Conservation (phyloP, 2,797 vertebrate species). For the Linurgus olivaceus region DNA sequence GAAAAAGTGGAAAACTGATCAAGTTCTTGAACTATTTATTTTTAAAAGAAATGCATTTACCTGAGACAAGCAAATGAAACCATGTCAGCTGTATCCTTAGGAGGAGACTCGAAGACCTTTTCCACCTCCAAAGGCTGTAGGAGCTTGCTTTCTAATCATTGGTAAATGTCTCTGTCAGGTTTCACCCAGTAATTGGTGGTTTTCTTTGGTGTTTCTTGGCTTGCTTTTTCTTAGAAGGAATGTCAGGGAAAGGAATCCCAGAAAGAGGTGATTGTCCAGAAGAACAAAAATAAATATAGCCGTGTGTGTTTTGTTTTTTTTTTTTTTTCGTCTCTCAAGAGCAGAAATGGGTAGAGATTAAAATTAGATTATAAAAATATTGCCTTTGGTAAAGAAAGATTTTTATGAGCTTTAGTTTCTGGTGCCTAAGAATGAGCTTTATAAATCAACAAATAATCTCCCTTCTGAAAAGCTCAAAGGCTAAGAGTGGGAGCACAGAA, state of each 20-base stretch:
- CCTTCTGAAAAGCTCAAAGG: conserved; percentile 1
- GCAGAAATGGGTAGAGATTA: not conserved
- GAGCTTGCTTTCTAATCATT: not conserved
- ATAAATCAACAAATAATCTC: conserved; percentile 33
- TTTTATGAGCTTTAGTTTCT: conserved; percentile 13
- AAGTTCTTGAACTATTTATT: not conserved
- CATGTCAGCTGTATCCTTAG: not conserved
- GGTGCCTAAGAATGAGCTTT: not conserved
- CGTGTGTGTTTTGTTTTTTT: not conserved
- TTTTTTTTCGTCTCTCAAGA: not conserved
- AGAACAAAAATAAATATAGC: not conserved
- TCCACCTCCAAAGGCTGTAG: not conserved
- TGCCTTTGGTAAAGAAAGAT: not conserved
- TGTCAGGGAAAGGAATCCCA: not conserved
- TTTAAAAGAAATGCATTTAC: not conserved
- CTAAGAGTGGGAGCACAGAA: not conserved
- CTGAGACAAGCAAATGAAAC: not conserved
- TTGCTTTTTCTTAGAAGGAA: not conserved
- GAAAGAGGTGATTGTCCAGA: not conserved
- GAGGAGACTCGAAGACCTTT: not conserved
- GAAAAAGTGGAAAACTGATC: not conserved
- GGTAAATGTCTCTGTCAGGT: not conserved
- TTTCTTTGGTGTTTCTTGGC: not conserved
- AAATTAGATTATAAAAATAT: conserved; percentile 6
- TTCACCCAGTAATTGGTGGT: not conserved